Base-by-base conservation (phyloP, 2,888 invertebrate genomes). In the Drosophila siamana region DNA sequence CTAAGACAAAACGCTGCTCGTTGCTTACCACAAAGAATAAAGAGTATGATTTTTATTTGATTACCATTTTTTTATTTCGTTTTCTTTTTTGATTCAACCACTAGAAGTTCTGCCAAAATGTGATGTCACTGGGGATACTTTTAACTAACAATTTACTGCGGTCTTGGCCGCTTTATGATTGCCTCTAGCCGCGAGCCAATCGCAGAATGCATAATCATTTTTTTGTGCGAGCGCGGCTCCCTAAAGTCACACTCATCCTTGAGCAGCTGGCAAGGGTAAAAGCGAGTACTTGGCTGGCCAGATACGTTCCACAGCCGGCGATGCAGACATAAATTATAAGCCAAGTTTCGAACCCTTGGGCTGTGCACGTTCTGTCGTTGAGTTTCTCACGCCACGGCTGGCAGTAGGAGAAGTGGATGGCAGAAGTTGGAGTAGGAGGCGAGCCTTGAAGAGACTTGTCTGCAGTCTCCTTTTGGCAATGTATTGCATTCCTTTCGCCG, bases 351-450 rank as follows among this genome's bases (percentile, higher is more conserved):
- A 65, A 70, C 78, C 89, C 89, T 75, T 78, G 64, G 80, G 86
- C 85, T 43, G 73, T 88, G 88, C 86, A 86, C 86, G 86, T 84
- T 86, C 75, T 75, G 82, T 74, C 71, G 70, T 67, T 51, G 62
- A 74, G 74, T 88, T 85, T 85, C 85, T 88, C 85, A 85, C 85
- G 85, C 74, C 83, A 70, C 6, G 51, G 28, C n/a, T 5, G 22
- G 15, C 11, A 33, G 33, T 1, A 33, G n/a, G 4, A 33, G 33
- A 33, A 33, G 33, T 4, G 11, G 9, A 30, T 2, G 30, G 36
- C n/a, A 36, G 36, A 13, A 1, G 3, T 30, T 2, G 36, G n/a
- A 40, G 38, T 11, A 24, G 19, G 22, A 40, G 38, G 30, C 11
- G 22, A 40, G 38, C 41, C 11, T 41, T 30, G 33, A 2, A 28